Evolutionary conservation across 2,888 invertebrate species (phyloP), one percentile per base, ranked within the genome.

Genomic region (Drosophila longiperda): DNA sequence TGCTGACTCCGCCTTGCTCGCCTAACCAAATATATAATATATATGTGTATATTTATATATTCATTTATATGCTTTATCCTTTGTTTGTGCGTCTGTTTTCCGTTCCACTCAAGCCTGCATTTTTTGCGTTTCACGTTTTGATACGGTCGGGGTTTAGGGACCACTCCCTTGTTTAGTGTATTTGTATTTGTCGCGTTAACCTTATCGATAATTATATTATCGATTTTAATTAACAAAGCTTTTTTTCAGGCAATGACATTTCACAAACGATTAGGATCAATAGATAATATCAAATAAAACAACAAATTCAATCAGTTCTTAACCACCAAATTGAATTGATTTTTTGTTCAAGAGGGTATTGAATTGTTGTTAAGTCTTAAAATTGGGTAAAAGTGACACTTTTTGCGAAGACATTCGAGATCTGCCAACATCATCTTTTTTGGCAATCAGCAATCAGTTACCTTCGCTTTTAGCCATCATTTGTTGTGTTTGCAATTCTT

Each of bases 41-140:
- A 54, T 17, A 23, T 7, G 6, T 12, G 7, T 38, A 26, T 54
- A 36, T 6, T 23, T 11, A 34, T 6, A 36, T 26, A 38, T 38
- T 9, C 17, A 55, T n/a, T 12, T 38, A 38, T 55, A 26, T n/a
- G 15, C 74, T 74, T 78, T 75, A 66, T 84, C 87, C 87, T 84
- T 76, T 82, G 78, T 78, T 74, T 72, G 72, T 57, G 66, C 58
- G 65, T 70, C 69, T 85, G 79, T 74, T 80, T 78, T 76, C 58
- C 72, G 57, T 63, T 54, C 52, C 70, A 73, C 70, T 75, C 74
- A 72, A 40, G 66, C 55, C 54, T 68, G 64, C 3, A 52, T 34
- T 55, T 61, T 53, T 36, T 55, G 6, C 26, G 20, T 38, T 53
- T 54, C 36, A 40, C 29, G 26, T 57, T 33, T 55, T 15, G 17